These are phyloP conservation scores for Drosophila navojoa DNA, from an alignment of 1,140 invertebrate species.

Conservation along the genomic window DNA sequence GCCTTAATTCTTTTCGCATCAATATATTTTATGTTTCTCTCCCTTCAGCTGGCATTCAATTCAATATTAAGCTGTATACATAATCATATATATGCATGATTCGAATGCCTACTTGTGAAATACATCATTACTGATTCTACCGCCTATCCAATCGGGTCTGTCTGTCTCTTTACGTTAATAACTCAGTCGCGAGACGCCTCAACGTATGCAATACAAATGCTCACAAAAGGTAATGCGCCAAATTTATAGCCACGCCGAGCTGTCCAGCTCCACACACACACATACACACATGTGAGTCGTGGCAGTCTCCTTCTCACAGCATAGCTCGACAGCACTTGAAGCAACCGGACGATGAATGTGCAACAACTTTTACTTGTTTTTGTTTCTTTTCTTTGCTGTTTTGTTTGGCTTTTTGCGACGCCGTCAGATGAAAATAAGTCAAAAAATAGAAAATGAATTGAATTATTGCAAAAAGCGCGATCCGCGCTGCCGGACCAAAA, in stretches of 20 bases:
- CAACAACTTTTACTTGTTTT: constrained; percentile 60
- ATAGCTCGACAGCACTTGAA: constrained; percentile 48
- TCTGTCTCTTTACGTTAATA: constrained; percentile 10
- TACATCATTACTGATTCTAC: neutral
- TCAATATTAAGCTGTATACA: neutral
- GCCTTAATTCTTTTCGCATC: too few relatives aligned
- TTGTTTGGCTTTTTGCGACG: constrained; percentile 51
- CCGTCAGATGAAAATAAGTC: constrained; percentile 77
- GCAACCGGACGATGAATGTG: constrained; percentile 53
- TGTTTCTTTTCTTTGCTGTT: constrained; percentile 5
- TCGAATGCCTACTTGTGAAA: neutral
- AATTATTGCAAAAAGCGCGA: constrained; percentile 78
- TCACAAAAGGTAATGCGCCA: constrained; percentile 51
- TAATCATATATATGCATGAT: neutral
- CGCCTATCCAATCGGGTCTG: neutral
- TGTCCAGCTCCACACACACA: neutral
- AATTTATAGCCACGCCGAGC: constrained; percentile 27
- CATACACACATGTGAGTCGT: neutral
- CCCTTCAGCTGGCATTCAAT: neutral
- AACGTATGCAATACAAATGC: constrained; percentile 44
- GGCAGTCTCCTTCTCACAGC: neutral
- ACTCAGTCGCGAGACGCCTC: constrained; percentile 23
- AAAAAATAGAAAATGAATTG: constrained; percentile 83
- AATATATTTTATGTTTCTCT: too few relatives aligned
- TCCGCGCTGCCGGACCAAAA: constrained; percentile 20